Evolutionary conservation across 2,797 vertebrate genomes (phyloP).

Genomic region (Arvicola amphibius): DNA sequence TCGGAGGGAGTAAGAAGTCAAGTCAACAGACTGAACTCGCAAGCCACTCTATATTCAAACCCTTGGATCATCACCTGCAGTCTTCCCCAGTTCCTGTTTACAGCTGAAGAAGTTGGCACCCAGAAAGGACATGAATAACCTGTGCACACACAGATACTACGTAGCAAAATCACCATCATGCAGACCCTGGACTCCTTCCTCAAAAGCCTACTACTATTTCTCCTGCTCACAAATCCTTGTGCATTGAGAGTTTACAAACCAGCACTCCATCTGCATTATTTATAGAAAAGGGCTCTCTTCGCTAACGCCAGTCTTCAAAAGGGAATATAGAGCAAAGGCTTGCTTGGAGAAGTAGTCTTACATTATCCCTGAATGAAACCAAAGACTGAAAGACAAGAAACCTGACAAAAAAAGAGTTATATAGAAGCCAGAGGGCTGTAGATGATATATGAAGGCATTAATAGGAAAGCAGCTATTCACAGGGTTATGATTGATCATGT

Average conservation of each 20-base stretch:
- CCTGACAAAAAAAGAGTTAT: slow-evolving; percentile 71
- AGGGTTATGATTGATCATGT: slow-evolving; percentile 75
- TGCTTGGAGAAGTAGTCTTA: slow-evolving; percentile 43
- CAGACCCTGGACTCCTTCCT: not conserved
- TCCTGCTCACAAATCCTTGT: not conserved
- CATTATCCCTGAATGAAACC: slow-evolving; percentile 55
- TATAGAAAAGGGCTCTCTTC: slow-evolving; percentile 28
- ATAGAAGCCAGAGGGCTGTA: slow-evolving; percentile 67
- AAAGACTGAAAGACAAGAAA: slow-evolving; percentile 58
- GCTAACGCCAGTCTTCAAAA: slow-evolving; percentile 20
- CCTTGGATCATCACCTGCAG: not conserved
- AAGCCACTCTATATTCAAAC: not conserved
- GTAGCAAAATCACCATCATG: not conserved
- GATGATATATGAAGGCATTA: slow-evolving; percentile 74
- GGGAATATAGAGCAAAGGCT: slow-evolving; percentile 26
- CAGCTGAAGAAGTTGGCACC: not conserved
- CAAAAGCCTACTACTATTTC: not conserved
- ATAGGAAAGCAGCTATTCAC: slow-evolving; percentile 73
- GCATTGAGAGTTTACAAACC: not conserved
- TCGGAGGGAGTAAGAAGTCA: slow-evolving; percentile 16
- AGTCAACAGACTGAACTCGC: not conserved
- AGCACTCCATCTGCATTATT: slow-evolving; percentile 43
- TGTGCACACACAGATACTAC: not conserved
- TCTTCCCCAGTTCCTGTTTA: not conserved
- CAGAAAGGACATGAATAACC: not conserved